These are phyloP conservation scores for Tillus elongatus DNA, from an alignment of 2,888 invertebrate species.

Conservation along the genomic window DNA sequence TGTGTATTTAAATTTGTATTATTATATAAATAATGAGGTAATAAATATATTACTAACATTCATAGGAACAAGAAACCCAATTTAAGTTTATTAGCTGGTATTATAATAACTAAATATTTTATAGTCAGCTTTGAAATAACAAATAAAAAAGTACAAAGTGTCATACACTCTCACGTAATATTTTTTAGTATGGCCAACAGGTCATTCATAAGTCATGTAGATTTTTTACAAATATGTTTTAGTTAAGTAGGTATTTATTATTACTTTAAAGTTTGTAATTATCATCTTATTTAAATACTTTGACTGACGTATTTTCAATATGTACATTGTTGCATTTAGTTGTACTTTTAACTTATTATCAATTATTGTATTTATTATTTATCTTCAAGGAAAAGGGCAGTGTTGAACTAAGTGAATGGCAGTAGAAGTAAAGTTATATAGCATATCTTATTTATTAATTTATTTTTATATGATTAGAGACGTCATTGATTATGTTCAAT, in stretches of 20 bases:
- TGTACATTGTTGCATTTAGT: background rate
- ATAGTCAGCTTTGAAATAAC: too few relatives aligned
- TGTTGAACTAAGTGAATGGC: constrained; percentile 3
- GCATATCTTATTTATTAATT: background rate
- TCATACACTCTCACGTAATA: too few relatives aligned
- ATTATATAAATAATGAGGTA: too few relatives aligned
- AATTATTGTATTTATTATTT: background rate
- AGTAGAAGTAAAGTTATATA: background rate
- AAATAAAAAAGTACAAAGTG: too few relatives aligned
- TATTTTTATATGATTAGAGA: background rate
- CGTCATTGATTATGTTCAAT: background rate
- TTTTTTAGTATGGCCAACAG: too few relatives aligned
- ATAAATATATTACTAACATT: too few relatives aligned
- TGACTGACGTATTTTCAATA: background rate
- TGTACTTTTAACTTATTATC: background rate
- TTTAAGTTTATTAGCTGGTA: too few relatives aligned
- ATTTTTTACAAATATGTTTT: too few relatives aligned
- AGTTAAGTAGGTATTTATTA: background rate
- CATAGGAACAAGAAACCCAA: too few relatives aligned
- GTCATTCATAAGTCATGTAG: too few relatives aligned
- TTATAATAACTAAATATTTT: too few relatives aligned
- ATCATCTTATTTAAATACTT: background rate
- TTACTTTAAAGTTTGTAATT: background rate
- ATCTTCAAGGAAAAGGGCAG: background rate
- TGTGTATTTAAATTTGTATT: too few relatives aligned